Conservation (phyloP, 1,140 invertebrate genomes). For the Drosophila oshimai region DNA sequence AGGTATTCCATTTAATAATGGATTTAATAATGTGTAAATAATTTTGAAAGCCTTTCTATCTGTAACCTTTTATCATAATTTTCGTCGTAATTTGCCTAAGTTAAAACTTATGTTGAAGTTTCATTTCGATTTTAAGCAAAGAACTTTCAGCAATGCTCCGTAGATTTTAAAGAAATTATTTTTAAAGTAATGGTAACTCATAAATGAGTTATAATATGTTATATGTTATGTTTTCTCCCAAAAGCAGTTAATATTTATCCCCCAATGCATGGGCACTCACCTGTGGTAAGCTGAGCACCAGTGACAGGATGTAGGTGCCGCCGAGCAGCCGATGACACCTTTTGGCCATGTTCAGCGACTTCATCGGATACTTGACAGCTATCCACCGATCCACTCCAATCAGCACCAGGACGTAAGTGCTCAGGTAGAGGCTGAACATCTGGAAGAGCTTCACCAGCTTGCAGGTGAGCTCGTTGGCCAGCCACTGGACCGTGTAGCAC, state of each 20-base stretch:
- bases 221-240: too few relatives aligned
- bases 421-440: conserved; percentile 92
- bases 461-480: conserved; percentile 89
- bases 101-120: too few relatives aligned
- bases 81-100: too few relatives aligned
- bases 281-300: conserved; percentile 91
- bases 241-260: neutral
- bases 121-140: too few relatives aligned
- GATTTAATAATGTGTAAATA: too few relatives aligned
- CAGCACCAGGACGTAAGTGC: conserved; percentile 91
- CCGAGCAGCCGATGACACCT: conserved; percentile 86
- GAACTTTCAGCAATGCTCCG: too few relatives aligned
- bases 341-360: conserved; percentile 86
- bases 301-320: conserved; percentile 87
- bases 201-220: too few relatives aligned
- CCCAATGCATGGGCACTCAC: conserved; percentile 85
- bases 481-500: conserved; percentile 91
- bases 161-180: too few relatives aligned
- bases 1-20: too few relatives aligned
- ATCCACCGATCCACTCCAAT: conserved; percentile 92
- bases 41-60: too few relatives aligned
- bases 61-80: too few relatives aligned
- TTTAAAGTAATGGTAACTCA: too few relatives aligned
- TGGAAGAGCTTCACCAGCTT: conserved; percentile 92
- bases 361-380: conserved; percentile 92